Conservation (phyloP, 2,888 invertebrate genomes). For the Eledone cirrhosa region DNA sequence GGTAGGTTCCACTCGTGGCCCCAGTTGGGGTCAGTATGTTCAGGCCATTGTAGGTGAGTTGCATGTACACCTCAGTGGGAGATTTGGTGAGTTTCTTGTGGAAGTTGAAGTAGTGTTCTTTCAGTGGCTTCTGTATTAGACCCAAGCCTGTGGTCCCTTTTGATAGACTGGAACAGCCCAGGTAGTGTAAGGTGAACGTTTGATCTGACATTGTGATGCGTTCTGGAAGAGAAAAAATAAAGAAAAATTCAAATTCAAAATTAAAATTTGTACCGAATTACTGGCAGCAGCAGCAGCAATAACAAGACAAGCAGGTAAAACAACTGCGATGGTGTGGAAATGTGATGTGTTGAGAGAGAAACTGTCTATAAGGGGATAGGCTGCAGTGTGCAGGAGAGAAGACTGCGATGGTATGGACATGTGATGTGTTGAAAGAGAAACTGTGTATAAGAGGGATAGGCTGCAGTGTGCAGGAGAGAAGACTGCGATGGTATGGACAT, state of each 20-base stretch:
- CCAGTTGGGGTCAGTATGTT: constrained; percentile 93
- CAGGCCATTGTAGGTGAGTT: constrained; percentile 86
- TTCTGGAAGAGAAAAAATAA: too few species aligned
- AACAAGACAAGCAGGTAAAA: neutral
- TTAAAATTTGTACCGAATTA: too few species aligned
- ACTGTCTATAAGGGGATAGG: too few species aligned
- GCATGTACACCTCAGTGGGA: constrained; percentile 68
- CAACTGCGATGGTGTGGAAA: neutral
- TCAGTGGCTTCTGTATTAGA: constrained; percentile 95
- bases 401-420: too few species aligned
- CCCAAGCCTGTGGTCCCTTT: constrained; percentile 97
- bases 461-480: too few species aligned
- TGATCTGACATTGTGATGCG: constrained; percentile 40
- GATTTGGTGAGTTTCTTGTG: constrained; percentile 68
- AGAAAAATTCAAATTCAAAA: too few species aligned
- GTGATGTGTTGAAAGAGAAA: too few species aligned
- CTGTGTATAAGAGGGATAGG: too few species aligned
- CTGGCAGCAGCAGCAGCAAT: neutral
- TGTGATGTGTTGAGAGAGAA: too few species aligned
- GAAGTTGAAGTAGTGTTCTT: constrained; percentile 94
- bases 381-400: too few species aligned
- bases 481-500: too few species aligned
- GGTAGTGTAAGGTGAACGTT: constrained; percentile 92
- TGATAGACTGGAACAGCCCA: constrained; percentile 95
- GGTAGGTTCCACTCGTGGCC: constrained; percentile 82